phyloP scores from a whole-genome alignment of 1,140 invertebrate genomes.

The Aphelinus atriplicis region DNA sequence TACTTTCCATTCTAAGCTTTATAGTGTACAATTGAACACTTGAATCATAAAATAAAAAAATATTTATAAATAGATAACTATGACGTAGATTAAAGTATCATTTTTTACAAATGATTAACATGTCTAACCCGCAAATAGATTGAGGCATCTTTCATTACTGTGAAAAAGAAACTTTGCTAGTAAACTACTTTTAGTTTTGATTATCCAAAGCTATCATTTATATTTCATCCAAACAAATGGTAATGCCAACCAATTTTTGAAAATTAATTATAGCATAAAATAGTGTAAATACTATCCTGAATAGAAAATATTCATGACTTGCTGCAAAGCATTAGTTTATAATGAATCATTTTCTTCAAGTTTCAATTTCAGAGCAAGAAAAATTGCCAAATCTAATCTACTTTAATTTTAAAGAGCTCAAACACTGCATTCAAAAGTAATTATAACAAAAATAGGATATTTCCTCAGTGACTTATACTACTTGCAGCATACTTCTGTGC shows the following conservation, averaged over 20 bases:
- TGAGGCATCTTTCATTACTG: constrained; percentile 24
- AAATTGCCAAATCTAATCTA: not conserved
- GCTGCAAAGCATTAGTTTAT: too few species aligned
- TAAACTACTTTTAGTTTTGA: too few species aligned
- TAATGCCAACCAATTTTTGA: too few species aligned
- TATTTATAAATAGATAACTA: constrained; percentile 12
- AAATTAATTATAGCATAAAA: too few species aligned
- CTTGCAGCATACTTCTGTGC: not conserved
- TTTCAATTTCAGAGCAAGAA: not conserved
- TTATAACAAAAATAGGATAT: too few species aligned
- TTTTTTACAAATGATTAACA: constrained; percentile 8
- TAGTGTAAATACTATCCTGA: too few species aligned
- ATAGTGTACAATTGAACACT: constrained; percentile 16
- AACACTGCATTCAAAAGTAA: too few species aligned
- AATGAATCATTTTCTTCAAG: too few species aligned
- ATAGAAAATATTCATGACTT: too few species aligned
- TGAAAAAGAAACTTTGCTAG: constrained; percentile 17
- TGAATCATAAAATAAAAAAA: constrained; percentile 7
- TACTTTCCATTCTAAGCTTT: constrained; percentile 10
- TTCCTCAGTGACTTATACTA: not conserved
- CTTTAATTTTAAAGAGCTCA: too few species aligned
- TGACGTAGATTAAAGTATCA: constrained; percentile 1
- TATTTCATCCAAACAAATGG: too few species aligned
- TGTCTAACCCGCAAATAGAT: constrained; percentile 8
- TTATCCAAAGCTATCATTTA: too few species aligned